phyloP scores from a whole-genome alignment of 2,888 invertebrate species.

The Megalurothrips usitatus region DNA sequence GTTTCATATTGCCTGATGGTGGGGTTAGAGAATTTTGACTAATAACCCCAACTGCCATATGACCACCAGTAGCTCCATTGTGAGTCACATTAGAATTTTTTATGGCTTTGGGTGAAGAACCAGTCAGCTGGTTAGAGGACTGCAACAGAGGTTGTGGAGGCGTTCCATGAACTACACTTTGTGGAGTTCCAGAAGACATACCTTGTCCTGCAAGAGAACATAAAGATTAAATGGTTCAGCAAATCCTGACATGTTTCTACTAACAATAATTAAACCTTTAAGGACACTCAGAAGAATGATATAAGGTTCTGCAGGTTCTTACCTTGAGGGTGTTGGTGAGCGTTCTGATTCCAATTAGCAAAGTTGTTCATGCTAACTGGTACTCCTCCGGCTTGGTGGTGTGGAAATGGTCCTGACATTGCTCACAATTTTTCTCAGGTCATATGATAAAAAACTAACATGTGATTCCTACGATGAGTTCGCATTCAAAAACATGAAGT shows the following conservation, averaged over 20 bases:
- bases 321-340: conserved; percentile 1
- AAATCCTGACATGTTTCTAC: neutral
- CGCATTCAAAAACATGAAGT: too few species aligned
- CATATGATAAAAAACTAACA: neutral
- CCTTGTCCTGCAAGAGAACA: neutral
- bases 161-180: neutral
- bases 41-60: neutral
- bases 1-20: neutral
- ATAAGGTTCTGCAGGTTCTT: too few species aligned
- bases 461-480: too few species aligned
- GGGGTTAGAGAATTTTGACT: neutral
- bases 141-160: neutral
- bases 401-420: conserved; percentile 1
- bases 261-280: neutral
- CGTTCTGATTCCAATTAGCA: neutral
- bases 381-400: neutral
- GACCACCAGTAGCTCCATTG: neutral
- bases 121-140: neutral
- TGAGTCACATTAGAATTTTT: neutral
- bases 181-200: neutral
- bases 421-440: neutral
- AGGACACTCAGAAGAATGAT: neutral
- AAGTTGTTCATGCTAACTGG: neutral
- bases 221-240: neutral
- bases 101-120: neutral